phyloP scores from a whole-genome alignment of 2,797 vertebrate species.

The Rhincodon typus region DNA sequence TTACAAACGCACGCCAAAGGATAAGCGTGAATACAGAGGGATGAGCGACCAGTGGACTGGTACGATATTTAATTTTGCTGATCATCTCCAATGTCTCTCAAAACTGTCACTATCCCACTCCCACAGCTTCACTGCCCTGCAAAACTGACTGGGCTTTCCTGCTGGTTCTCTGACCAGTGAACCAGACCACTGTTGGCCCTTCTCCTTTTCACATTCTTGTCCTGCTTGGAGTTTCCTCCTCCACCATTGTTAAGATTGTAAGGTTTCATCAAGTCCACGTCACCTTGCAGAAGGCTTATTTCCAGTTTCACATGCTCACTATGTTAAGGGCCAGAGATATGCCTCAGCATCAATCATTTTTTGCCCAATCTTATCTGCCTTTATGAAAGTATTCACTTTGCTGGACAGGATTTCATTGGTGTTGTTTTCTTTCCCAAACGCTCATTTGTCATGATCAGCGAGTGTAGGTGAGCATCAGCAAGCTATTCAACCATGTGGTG shows the following conservation, averaged over 20 bases:
- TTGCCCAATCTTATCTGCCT: not conserved
- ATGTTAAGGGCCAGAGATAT: not conserved
- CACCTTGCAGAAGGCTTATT: not conserved
- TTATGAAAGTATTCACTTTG: not conserved
- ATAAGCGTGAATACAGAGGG: not conserved
- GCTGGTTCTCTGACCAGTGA: not conserved
- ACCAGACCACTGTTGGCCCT: not conserved
- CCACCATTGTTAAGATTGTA: not conserved
- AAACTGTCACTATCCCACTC: not conserved
- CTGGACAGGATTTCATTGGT: not conserved
- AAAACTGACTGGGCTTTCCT: not conserved
- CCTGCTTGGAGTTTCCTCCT: not conserved
- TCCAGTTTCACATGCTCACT: not conserved
- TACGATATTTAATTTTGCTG: slow-evolving; percentile 29
- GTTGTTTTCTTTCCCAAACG: not conserved
- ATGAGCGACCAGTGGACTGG: not conserved
- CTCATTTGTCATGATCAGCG: not conserved
- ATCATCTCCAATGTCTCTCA: not conserved
- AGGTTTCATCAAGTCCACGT: not conserved
- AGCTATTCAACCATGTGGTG: not conserved
- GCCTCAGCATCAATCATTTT: not conserved
- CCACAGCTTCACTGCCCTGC: not conserved
- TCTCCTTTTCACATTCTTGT: not conserved
- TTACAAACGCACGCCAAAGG: slow-evolving; percentile 12
- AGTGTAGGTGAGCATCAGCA: not conserved